Percentiles rank a stretch among this genome's conserved stretches.
Conservation (phyloP, 1,140 invertebrate genomes). For the Mycetomoellerius zeteki region DNA sequence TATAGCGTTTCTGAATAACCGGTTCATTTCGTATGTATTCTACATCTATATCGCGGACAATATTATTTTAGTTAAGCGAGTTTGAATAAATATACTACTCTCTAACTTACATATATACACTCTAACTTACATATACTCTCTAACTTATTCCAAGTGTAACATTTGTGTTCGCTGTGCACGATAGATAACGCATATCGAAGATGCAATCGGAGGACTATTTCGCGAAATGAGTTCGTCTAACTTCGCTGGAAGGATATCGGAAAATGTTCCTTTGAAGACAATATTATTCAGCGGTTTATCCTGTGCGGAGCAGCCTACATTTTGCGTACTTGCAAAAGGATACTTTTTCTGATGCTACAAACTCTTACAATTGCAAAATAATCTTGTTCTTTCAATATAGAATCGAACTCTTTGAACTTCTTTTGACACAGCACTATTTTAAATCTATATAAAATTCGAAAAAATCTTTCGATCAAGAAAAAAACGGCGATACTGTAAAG, state of each 20-base stretch:
- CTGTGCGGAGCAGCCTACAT: not conserved
- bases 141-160: conserved; percentile 7
- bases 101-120: not conserved
- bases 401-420: not conserved
- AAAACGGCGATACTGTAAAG: not conserved
- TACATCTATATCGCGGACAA: not conserved
- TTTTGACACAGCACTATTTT: not conserved
- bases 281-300: conserved; percentile 30
- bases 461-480: not conserved
- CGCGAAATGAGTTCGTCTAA: not conserved
- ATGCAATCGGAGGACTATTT: not conserved
- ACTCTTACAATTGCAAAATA: conserved; percentile 11
- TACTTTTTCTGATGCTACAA: not conserved
- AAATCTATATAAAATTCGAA: not conserved
- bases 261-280: conserved; percentile 29
- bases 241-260: conserved; percentile 24
- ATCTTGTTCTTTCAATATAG: not conserved
- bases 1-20: too few species aligned
- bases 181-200: conserved; percentile 5
- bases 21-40: not conserved
- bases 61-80: not conserved
- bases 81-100: not conserved
- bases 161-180: not conserved
- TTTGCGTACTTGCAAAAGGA: not conserved
- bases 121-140: not conserved